phyloP scores from a whole-genome alignment of 2,797 vertebrate genomes.

The Mus caroli region DNA sequence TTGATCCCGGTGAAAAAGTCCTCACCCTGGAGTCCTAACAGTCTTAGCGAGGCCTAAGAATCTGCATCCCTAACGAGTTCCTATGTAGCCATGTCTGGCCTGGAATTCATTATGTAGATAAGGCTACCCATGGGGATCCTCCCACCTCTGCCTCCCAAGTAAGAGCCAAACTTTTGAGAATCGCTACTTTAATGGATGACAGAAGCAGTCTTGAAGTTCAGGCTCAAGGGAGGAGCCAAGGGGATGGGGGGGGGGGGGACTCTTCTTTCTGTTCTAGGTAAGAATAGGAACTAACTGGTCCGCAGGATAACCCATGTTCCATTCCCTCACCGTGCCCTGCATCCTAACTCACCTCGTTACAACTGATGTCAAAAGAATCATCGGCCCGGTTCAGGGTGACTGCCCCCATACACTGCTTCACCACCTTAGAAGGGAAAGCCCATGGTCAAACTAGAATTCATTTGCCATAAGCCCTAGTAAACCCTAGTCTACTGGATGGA shows the following conservation, averaged over 20 bases:
- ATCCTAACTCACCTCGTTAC: slow-evolving; percentile 59
- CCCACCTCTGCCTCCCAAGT: background rate
- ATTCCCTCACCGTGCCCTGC: no score
- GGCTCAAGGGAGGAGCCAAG: background rate
- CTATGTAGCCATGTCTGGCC: background rate
- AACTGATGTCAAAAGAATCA: background rate
- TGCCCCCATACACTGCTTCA: slow-evolving; percentile 48
- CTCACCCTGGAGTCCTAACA: background rate
- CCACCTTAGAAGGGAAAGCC: slow-evolving; percentile 50
- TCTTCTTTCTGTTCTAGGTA: background rate
- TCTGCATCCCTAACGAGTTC: background rate
- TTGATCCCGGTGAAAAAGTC: background rate
- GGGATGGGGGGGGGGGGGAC: no score
- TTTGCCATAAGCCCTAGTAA: background rate
- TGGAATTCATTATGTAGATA: background rate
- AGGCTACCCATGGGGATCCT: background rate
- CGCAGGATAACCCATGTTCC: background rate
- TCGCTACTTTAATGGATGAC: background rate
- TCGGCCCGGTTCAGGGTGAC: background rate
- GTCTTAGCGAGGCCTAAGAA: background rate
- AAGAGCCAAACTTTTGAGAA: background rate
- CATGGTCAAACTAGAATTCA: background rate
- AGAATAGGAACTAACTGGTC: background rate
- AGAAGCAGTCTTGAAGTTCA: background rate
- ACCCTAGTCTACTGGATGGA: background rate